These are phyloP conservation scores for Ypsolopha sequella DNA, from an alignment of 2,888 invertebrate species.

Conservation along the genomic window DNA sequence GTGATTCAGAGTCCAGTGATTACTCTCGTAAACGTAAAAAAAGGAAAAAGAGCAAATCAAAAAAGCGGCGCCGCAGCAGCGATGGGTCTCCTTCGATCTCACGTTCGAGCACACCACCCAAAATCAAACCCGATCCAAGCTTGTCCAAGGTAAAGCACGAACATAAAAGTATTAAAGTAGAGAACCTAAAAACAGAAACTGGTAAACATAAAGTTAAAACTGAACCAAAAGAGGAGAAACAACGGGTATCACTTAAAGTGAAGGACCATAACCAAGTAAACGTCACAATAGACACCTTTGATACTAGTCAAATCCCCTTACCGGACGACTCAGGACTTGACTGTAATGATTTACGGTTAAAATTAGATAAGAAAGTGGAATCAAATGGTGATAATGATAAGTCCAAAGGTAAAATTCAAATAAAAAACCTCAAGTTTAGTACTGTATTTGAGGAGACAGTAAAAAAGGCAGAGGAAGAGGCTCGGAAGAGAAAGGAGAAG, in stretches of 20 bases:
- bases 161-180: slow-evolving; percentile 10
- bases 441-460: slow-evolving; percentile 75
- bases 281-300: slow-evolving; percentile 24
- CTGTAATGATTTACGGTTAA: slow-evolving; percentile 26
- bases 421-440: slow-evolving; percentile 77
- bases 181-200: slow-evolving; percentile 21
- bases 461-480: slow-evolving; percentile 74
- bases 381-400: slow-evolving; percentile 43
- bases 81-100: slow-evolving; percentile 16
- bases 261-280: slow-evolving; percentile 20
- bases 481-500: slow-evolving; percentile 70
- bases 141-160: slow-evolving; percentile 12
- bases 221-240: slow-evolving; percentile 18
- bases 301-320: slow-evolving; percentile 47
- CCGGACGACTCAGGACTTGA: slow-evolving; percentile 28
- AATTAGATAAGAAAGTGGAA: slow-evolving; percentile 31
- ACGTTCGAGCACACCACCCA: slow-evolving; percentile 33
- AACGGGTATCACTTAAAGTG: slow-evolving; percentile 23
- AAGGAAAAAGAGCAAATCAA: slow-evolving; percentile 65
- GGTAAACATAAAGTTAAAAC: slow-evolving; percentile 20
- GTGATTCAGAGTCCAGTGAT: slow-evolving; percentile 49
- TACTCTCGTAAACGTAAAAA: slow-evolving; percentile 69
- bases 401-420: slow-evolving; percentile 72
- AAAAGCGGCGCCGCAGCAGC: slow-evolving; percentile 34
- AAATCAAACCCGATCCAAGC: slow-evolving; percentile 28